Evolutionary conservation across 2,888 invertebrate genomes (phyloP).

Genomic region (Octonoba sinensis): DNA sequence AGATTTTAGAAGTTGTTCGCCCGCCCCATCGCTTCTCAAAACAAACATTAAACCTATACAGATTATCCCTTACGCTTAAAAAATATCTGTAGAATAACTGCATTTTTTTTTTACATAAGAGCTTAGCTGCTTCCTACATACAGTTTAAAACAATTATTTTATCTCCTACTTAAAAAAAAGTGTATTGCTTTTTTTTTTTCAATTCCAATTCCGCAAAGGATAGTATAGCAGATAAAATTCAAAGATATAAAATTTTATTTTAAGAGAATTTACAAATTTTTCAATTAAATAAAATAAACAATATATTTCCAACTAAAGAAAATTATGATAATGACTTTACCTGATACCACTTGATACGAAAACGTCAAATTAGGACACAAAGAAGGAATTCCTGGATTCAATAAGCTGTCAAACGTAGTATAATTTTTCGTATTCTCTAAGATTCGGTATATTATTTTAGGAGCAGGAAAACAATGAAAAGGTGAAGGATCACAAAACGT

Average conservation of each 20-base stretch:
- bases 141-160: too few relatives aligned
- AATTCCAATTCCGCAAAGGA: too few relatives aligned
- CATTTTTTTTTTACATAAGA: too few relatives aligned
- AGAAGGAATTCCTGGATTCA: conserved; percentile 8
- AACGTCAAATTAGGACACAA: conserved; percentile 15
- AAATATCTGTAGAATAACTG: too few relatives aligned
- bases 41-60: too few relatives aligned
- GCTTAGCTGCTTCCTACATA: too few relatives aligned
- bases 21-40: too few relatives aligned
- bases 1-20: too few relatives aligned
- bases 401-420: conserved; percentile 10
- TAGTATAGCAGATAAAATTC: too few relatives aligned
- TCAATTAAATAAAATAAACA: background rate
- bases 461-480: conserved; percentile 5
- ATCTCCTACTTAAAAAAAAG: too few relatives aligned
- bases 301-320: background rate
- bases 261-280: background rate
- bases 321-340: conserved; percentile 12
- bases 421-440: conserved; percentile 11
- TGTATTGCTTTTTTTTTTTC: too few relatives aligned
- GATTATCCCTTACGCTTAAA: too few relatives aligned
- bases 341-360: conserved; percentile 14
- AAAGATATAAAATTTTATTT: background rate
- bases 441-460: background rate
- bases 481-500: conserved; percentile 6